These are phyloP conservation scores for Lichenostomus cassidix DNA, from an alignment of 2,113 vertebrate genomes.

Conservation along the genomic window DNA sequence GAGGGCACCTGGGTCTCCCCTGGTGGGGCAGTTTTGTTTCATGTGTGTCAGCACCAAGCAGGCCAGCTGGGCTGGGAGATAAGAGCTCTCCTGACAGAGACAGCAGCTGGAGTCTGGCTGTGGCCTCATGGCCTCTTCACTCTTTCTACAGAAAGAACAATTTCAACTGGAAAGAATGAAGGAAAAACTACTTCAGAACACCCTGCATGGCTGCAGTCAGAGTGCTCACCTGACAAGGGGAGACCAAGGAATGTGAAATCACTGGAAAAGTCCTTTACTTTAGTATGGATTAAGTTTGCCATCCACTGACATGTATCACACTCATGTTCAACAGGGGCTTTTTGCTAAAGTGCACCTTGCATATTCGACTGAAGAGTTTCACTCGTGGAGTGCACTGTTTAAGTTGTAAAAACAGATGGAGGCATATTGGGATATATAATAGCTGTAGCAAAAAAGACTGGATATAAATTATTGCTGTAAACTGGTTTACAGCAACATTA, in stretches of 20 bases:
- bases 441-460: not conserved
- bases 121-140: not conserved
- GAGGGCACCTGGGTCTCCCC: not conserved
- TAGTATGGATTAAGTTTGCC: not conserved
- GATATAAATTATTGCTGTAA: not conserved
- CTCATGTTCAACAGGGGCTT: fast-evolving
- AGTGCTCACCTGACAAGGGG: not conserved
- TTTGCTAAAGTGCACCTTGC: not conserved
- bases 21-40: not conserved
- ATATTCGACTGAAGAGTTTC: not conserved
- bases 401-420: not conserved
- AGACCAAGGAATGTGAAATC: not conserved
- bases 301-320: not conserved
- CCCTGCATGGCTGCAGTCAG: not conserved
- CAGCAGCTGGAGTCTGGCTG: not conserved
- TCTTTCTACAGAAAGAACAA: not conserved
- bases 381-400: not conserved
- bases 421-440: not conserved
- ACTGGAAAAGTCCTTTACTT: not conserved
- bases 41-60: not conserved
- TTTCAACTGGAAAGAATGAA: not conserved
- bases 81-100: not conserved
- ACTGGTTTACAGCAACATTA: not conserved
- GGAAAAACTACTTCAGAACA: not conserved
- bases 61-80: not conserved